Base-by-base conservation (phyloP, 1,140 invertebrate genomes). In the Cecropterus lyciades region DNA sequence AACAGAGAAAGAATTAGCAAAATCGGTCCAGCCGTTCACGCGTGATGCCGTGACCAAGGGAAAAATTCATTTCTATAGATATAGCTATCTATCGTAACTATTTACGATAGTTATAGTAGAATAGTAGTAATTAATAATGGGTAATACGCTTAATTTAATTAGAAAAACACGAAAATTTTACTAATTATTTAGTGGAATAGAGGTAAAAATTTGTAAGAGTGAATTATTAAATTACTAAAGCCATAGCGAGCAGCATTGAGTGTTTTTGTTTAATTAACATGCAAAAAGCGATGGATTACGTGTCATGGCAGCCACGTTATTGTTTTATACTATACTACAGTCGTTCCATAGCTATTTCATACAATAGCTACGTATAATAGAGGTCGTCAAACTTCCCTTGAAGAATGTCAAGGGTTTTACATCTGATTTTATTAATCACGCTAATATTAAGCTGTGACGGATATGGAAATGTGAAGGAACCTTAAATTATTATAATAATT, bases 231-330 rank as follows among this genome's bases (percentile, higher is more conserved):
- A 8, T 16, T 16, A 16, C 14, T 20, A 46, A 52, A 14, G 46
- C 49, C 27, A 15, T 33, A 14, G 27, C 46, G 11, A 15, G 27
- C 10, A 1, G 1, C 27, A 6, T 30, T 30, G 11, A 33, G 14
- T 33, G 49, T 52, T 52, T 51, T 52, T 52, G 49, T 52, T 52
- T 33, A 52, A 52, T 52, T 52, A 52, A 52, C 49, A 52, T 46
- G 45, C 16, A 6, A 46, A 45, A 52, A 15, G 27, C 49, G 49
- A 52, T 52, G 49, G 27, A 52, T 52, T 27, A 52, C 49, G 49
- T 52, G 49, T 15, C 13, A 52, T 17, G 49, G 49, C 24, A 15
- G 24, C 13, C 24, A 52, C 27, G 27, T 33, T 52, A 52, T 13
- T 2, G 43, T 17, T 46, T 46, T 52, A 33, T 14, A 11, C 8